These are phyloP conservation scores for Procambarus virginalis DNA, from an alignment of 1,140 invertebrate species.

Conservation along the genomic window DNA sequence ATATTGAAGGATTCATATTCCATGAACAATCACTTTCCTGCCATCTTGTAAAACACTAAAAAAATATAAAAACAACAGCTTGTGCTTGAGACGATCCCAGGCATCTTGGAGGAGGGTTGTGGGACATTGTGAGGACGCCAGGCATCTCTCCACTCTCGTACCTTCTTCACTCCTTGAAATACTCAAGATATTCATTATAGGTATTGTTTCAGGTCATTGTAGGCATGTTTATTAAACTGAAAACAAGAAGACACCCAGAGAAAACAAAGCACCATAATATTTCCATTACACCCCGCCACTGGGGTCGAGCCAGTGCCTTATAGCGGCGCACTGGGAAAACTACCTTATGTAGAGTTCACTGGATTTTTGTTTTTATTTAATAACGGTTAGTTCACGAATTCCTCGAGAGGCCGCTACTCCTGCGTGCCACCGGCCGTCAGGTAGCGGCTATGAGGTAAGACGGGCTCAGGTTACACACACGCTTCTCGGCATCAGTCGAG, in stretches of 20 bases:
- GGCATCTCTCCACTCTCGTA: not conserved
- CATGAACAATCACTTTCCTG: not conserved
- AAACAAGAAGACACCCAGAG: slow-evolving; percentile 67
- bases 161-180: not conserved
- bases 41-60: not conserved
- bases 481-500: not conserved
- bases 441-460: slow-evolving; percentile 36
- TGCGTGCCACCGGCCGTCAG: slow-evolving; percentile 7
- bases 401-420: slow-evolving; percentile 37
- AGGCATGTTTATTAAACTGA: slow-evolving; percentile 46
- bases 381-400: slow-evolving; percentile 43
- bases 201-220: not conserved
- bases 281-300: slow-evolving; percentile 48
- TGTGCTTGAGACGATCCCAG: not conserved
- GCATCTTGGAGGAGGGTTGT: too few species aligned
- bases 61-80: not conserved
- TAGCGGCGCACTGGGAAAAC: slow-evolving; percentile 52
- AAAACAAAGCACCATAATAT: slow-evolving; percentile 67
- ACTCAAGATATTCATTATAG: not conserved
- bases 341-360: slow-evolving; percentile 65
- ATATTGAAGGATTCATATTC: not conserved
- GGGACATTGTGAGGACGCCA: too few species aligned
- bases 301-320: slow-evolving; percentile 41
- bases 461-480: slow-evolving; percentile 15
- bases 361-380: slow-evolving; percentile 46